Conservation (phyloP, 2,888 invertebrate species). For the Chrysolina haemoptera region DNA sequence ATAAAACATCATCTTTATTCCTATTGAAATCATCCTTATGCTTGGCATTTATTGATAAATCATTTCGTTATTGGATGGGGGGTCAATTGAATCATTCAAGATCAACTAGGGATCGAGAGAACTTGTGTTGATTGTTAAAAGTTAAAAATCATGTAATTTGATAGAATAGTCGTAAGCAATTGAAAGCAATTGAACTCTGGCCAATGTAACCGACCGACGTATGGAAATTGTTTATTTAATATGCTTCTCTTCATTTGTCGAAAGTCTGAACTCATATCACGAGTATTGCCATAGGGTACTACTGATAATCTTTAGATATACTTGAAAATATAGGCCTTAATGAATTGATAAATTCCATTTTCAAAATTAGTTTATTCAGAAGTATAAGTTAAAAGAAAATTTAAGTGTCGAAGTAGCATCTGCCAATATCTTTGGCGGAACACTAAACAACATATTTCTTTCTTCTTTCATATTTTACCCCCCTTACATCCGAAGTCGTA, state of each 20-base stretch:
- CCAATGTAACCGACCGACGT: not conserved
- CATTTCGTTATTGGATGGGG: not conserved
- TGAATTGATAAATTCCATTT: not conserved
- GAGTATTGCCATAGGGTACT: not conserved
- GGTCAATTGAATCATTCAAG: not conserved
- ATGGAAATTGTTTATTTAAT: not conserved
- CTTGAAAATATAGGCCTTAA: not conserved
- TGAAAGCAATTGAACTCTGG: not conserved
- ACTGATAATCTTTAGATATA: not conserved
- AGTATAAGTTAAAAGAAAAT: too few relatives aligned
- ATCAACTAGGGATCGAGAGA: not conserved
- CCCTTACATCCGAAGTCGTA: too few relatives aligned
- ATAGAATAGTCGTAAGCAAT: slow-evolving; percentile 4
- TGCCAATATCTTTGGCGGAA: too few relatives aligned
- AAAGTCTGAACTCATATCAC: not conserved
- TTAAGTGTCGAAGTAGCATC: too few relatives aligned
- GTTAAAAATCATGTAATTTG: slow-evolving; percentile 12
- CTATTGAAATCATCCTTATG: not conserved
- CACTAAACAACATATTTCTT: too few relatives aligned
- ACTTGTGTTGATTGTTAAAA: not conserved
- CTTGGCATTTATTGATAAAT: not conserved
- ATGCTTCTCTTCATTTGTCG: not conserved
- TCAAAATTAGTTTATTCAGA: too few relatives aligned
- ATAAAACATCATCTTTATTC: too few relatives aligned
- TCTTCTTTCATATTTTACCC: too few relatives aligned